phyloP scores from a whole-genome alignment of 1,140 invertebrate species.

The Neodiprion pinetum region DNA sequence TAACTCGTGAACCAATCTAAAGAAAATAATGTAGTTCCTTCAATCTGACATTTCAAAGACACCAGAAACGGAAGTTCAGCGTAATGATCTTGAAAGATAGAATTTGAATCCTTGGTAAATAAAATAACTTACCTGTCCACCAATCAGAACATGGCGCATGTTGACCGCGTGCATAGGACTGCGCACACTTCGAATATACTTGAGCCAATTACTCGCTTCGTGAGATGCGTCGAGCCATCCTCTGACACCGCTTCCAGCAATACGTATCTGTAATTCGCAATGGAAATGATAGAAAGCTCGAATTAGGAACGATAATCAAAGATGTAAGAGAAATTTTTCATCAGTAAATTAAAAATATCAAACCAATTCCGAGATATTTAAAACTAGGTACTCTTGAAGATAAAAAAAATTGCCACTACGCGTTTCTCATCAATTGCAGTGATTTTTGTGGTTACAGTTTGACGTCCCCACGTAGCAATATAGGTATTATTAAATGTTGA shows the following conservation, averaged over 20 bases:
- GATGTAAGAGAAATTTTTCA: constrained; percentile 20
- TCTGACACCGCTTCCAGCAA: constrained; percentile 72
- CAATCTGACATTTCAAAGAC: not conserved
- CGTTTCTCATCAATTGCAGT: too few relatives aligned
- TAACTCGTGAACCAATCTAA: not conserved
- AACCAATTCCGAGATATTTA: not conserved
- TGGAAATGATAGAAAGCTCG: not conserved
- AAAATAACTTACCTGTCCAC: constrained; percentile 71
- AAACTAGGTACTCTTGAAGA: too few relatives aligned
- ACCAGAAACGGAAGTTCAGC: not conserved
- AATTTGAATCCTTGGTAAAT: constrained; percentile 12
- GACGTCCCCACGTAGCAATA: not conserved
- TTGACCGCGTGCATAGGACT: constrained; percentile 72
- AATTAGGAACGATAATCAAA: constrained; percentile 9
- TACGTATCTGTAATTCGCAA: constrained; percentile 68
- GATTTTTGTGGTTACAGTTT: not conserved
- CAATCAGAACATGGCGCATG: constrained; percentile 71
- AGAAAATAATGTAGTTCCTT: not conserved
- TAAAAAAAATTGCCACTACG: too few relatives aligned
- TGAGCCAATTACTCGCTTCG: constrained; percentile 81
- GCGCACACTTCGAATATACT: constrained; percentile 74
- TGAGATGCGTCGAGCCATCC: constrained; percentile 80
- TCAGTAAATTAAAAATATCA: constrained; percentile 1
- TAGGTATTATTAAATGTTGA: too few relatives aligned
- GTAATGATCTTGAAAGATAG: not conserved